Evolutionary conservation across 2,113 vertebrate genomes (phyloP).

Genomic region (Forbesichthys papilliferus): DNA sequence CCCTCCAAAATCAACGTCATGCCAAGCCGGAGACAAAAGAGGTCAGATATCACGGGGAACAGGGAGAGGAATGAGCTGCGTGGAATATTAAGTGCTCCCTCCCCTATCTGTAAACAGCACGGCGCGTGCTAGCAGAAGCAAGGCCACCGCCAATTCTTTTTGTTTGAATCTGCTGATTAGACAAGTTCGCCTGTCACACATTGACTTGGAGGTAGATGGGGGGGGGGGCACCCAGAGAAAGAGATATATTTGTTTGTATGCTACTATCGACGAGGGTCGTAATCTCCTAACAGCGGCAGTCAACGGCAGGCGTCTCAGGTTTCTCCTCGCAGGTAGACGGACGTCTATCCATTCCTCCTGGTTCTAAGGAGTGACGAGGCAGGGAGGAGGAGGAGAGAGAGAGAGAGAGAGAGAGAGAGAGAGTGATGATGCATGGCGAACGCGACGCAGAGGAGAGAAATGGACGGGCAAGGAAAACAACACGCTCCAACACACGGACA

Average conservation of each 20-base stretch:
- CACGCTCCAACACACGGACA: slow-evolving; percentile 75
- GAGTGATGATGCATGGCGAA: slow-evolving; percentile 70
- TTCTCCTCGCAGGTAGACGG: slow-evolving; percentile 53
- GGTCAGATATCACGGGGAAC: slow-evolving; percentile 78
- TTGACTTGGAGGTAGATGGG: slow-evolving; percentile 53
- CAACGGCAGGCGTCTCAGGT: slow-evolving; percentile 43
- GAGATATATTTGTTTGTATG: slow-evolving; percentile 35
- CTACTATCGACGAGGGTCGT: slow-evolving; percentile 4
- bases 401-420: slow-evolving; percentile 18
- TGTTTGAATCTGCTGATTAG: slow-evolving; percentile 74
- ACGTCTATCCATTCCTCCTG: slow-evolving; percentile 33
- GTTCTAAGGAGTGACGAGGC: slow-evolving; percentile 56
- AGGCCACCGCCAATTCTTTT: slow-evolving; percentile 74
- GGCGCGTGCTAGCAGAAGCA: slow-evolving; percentile 63
- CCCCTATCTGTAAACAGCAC: slow-evolving; percentile 70
- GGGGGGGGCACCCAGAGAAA: not conserved
- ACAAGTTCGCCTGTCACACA: slow-evolving; percentile 68
- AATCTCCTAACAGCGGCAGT: slow-evolving; percentile 11
- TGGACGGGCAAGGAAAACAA: slow-evolving; percentile 72
- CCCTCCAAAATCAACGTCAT: slow-evolving; percentile 79
- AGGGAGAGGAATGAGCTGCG: slow-evolving; percentile 63
- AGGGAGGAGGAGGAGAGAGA: slow-evolving; percentile 28
- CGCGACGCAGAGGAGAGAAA: slow-evolving; percentile 67
- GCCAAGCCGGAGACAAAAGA: slow-evolving; percentile 75
- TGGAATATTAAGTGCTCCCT: slow-evolving; percentile 73